These are phyloP conservation scores for Vidua chalybeata DNA, from an alignment of 2,113 vertebrate genomes.

Conservation along the genomic window DNA sequence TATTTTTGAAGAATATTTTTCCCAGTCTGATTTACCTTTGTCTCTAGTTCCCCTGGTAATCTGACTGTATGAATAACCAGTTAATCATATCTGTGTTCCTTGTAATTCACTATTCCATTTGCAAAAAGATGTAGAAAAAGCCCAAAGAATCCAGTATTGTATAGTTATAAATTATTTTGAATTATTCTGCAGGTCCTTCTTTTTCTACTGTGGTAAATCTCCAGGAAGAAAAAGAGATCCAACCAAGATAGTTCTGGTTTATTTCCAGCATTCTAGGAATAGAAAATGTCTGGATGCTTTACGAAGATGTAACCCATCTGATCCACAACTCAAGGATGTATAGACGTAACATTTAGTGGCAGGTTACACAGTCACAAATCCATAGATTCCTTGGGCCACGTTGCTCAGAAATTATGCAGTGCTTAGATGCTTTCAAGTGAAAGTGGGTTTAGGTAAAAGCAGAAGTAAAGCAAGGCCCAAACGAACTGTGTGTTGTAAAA, in stretches of 20 bases:
- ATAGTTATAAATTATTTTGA: neutral
- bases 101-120: neutral
- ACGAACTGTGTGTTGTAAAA: constrained; percentile 14
- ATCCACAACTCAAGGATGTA: constrained; percentile 14
- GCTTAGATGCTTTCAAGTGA: neutral
- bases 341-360: constrained; percentile 31
- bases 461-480: neutral
- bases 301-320: constrained; percentile 48
- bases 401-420: neutral
- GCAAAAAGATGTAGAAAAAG: neutral
- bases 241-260: neutral
- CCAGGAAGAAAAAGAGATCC: neutral
- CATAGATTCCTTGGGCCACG: neutral
- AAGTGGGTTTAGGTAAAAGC: neutral
- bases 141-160: neutral
- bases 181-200: neutral
- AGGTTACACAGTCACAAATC: neutral
- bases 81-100: neutral
- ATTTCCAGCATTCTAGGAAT: neutral
- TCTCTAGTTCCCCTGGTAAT: neutral
- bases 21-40: neutral
- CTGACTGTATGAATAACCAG: neutral
- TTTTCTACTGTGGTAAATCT: neutral
- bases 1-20: neutral
- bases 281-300: constrained; percentile 31